Percentiles rank a stretch among this genome's conserved stretches.
phyloP scores from a whole-genome alignment of 2,888 invertebrate species.

The Caenorhabditis sulstoni region DNA sequence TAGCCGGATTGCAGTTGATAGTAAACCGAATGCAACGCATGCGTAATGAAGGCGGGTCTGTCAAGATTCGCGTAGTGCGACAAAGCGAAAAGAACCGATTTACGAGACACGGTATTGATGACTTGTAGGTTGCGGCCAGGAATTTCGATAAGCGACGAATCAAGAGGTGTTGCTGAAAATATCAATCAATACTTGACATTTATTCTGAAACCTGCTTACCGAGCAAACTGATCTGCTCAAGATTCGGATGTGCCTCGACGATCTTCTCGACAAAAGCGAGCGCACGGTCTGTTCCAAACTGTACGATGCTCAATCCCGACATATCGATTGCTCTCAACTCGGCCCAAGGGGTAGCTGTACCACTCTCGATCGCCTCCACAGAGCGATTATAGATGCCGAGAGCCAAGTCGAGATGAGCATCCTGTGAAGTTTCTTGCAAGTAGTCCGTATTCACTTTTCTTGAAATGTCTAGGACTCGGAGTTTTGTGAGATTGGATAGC shows the following conservation, averaged over 20 bases:
- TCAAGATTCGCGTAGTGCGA: conserved; percentile 62
- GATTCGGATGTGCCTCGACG: conserved; percentile 59
- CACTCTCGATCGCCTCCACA: conserved; percentile 43
- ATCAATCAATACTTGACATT: background rate
- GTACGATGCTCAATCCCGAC: conserved; percentile 66
- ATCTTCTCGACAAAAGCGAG: conserved; percentile 59
- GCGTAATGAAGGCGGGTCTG: conserved; percentile 67
- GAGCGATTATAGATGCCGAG: conserved; percentile 61
- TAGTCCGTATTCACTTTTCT: conserved; percentile 60
- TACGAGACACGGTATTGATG: conserved; percentile 62
- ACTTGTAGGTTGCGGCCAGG: conserved; percentile 42
- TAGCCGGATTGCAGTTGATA: conserved; percentile 68
- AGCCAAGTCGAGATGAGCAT: conserved; percentile 59
- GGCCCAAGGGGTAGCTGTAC: conserved; percentile 60
- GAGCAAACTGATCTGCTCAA: conserved; percentile 61
- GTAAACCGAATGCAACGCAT: conserved; percentile 69
- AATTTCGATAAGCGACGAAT: conserved; percentile 42
- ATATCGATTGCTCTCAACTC: conserved; percentile 66
- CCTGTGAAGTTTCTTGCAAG: conserved; percentile 60
- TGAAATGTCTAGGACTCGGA: conserved; percentile 67
- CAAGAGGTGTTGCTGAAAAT: conserved; percentile 67
- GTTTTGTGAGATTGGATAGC: conserved; percentile 50
- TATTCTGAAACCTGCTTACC: conserved; percentile 32
- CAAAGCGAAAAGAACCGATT: conserved; percentile 60
- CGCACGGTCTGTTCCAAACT: conserved; percentile 64